Percentiles rank a stretch among this genome's conserved stretches.
Conservation (phyloP, 2,113 vertebrate species). For the Apteryx owenii region DNA sequence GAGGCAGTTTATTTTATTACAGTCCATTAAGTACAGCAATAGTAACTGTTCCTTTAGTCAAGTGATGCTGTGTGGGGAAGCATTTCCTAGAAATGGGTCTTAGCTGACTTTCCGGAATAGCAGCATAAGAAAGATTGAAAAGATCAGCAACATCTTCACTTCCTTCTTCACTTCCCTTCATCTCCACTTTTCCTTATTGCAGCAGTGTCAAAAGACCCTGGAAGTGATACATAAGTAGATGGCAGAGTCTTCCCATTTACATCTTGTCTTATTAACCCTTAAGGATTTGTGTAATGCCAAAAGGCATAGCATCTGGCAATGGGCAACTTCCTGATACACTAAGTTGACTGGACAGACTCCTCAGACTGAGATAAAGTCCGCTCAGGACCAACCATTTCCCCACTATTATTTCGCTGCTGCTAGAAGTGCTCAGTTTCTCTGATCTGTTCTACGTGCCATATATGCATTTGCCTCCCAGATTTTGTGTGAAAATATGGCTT, state of each 20-base stretch:
- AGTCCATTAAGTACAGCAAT: slow-evolving; percentile 46
- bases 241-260: neutral
- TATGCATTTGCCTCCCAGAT: neutral
- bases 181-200: neutral
- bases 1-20: slow-evolving; percentile 53
- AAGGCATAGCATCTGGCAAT: neutral
- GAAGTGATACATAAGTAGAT: neutral
- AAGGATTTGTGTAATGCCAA: neutral
- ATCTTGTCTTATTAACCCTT: neutral
- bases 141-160: neutral
- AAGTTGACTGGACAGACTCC: neutral
- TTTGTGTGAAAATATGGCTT: neutral
- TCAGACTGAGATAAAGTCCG: neutral
- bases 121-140: neutral
- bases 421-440: neutral
- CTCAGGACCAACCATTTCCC: neutral
- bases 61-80: neutral
- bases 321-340: neutral
- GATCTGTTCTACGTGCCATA: neutral
- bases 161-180: neutral
- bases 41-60: slow-evolving; percentile 14
- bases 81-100: slow-evolving; percentile 42
- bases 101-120: slow-evolving; percentile 42
- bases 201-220: neutral
- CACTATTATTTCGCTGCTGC: neutral